phyloP scores from a whole-genome alignment of 1,140 invertebrate species.

The Panagrolaimus sp. region DNA sequence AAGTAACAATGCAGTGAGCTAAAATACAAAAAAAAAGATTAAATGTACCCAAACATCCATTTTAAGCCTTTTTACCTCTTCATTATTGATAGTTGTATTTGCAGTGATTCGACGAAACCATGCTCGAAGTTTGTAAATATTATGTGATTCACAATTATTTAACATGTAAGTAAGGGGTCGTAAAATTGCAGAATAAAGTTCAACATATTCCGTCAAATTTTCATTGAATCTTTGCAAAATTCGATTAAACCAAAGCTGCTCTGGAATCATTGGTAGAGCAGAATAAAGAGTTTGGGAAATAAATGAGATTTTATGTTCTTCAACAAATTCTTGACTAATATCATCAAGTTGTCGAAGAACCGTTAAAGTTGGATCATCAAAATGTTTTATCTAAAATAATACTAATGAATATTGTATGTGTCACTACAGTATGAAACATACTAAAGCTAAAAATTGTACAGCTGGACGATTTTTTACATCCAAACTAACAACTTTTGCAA shows the following conservation, averaged over 20 bases:
- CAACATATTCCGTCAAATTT: constrained; percentile 43
- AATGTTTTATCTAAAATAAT: constrained; percentile 50
- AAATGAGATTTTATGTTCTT: constrained; percentile 50
- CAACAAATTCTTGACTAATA: constrained; percentile 55
- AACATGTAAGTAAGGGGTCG: constrained; percentile 53
- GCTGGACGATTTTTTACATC: constrained; percentile 48
- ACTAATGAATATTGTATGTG: not conserved
- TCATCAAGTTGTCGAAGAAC: constrained; percentile 56
- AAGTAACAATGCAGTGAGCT: constrained; percentile 36
- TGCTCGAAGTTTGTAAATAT: constrained; percentile 51
- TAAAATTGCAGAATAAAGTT: constrained; percentile 46
- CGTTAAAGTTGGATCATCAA: constrained; percentile 52
- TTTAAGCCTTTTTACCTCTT: not conserved
- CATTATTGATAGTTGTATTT: constrained; percentile 25
- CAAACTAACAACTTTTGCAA: constrained; percentile 50
- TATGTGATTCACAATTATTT: constrained; percentile 53
- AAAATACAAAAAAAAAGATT: constrained; percentile 6
- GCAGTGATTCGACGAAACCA: constrained; percentile 55
- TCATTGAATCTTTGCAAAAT: constrained; percentile 55
- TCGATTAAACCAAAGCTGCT: constrained; percentile 54
- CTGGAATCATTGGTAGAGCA: constrained; percentile 50
- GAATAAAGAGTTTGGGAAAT: constrained; percentile 44
- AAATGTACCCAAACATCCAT: not conserved
- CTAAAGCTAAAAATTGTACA: constrained; percentile 51
- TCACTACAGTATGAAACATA: constrained; percentile 12